Conservation (phyloP, 2,888 invertebrate genomes). For the Pachycephus smyrnensis region DNA sequence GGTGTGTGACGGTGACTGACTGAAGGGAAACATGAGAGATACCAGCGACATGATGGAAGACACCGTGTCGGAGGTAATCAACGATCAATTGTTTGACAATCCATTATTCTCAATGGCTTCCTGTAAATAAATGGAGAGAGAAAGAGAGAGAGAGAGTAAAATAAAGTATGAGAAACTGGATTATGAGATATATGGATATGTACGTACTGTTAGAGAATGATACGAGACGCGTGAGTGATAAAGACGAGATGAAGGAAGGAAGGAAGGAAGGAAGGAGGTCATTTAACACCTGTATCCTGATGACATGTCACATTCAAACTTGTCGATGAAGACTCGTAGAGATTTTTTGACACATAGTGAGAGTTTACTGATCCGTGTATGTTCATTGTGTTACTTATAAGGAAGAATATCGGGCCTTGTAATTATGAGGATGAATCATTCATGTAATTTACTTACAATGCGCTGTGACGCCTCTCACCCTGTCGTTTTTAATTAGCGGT, state of each 20-base stretch:
- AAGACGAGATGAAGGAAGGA: not conserved
- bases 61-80: constrained; percentile 54
- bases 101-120: not conserved
- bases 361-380: not conserved
- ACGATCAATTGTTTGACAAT: constrained; percentile 3
- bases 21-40: constrained; percentile 49
- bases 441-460: not conserved
- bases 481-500: not conserved
- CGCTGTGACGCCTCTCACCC: not conserved
- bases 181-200: not conserved
- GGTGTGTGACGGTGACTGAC: not conserved
- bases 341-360: not conserved
- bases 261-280: not conserved
- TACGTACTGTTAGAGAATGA: not conserved
- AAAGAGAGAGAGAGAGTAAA: too few relatives aligned
- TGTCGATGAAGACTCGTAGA: not conserved
- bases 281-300: not conserved
- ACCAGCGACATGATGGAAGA: constrained; percentile 61
- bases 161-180: not conserved
- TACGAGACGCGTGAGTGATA: not conserved
- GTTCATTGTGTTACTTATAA: not conserved
- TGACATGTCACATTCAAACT: not conserved
- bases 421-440: not conserved
- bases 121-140: not conserved
- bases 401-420: not conserved